These are phyloP conservation scores for Pithys albifrons DNA, from an alignment of 2,113 vertebrate genomes.

Conservation along the genomic window DNA sequence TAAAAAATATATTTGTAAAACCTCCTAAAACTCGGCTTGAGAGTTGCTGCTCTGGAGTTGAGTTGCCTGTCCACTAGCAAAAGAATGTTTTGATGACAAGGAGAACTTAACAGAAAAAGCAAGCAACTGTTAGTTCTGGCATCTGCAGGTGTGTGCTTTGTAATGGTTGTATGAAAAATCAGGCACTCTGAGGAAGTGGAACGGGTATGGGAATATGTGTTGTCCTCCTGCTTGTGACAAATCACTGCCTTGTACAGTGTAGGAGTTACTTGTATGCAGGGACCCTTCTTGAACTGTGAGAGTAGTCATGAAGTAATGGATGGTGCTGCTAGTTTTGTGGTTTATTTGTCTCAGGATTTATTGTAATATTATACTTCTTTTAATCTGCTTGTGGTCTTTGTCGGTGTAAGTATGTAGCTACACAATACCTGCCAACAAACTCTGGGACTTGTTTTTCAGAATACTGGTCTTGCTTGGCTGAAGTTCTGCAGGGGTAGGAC, in stretches of 20 bases:
- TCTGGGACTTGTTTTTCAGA: background rate
- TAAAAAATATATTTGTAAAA: rapidly evolving
- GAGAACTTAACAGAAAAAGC: background rate
- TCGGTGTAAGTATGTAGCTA: background rate
- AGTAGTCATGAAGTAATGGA: background rate
- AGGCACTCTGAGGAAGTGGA: background rate
- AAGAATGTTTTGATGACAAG: background rate
- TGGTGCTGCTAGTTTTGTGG: background rate
- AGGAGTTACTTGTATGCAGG: too few species aligned
- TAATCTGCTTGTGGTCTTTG: background rate
- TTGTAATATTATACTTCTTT: background rate
- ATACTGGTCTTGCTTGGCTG: background rate
- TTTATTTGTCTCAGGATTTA: background rate
- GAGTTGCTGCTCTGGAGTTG: background rate
- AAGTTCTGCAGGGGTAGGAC: background rate
- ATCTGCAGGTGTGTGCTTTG: background rate
- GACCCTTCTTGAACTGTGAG: background rate
- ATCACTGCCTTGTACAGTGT: background rate
- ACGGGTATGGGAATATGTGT: background rate
- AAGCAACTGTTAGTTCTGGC: background rate
- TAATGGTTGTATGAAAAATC: background rate
- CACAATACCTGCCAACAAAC: background rate
- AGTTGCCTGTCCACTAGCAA: background rate
- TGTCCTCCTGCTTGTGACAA: background rate
- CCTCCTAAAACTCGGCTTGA: background rate